Conservation (phyloP, 2,888 invertebrate species). For the Gisinianus flammeolus region DNA sequence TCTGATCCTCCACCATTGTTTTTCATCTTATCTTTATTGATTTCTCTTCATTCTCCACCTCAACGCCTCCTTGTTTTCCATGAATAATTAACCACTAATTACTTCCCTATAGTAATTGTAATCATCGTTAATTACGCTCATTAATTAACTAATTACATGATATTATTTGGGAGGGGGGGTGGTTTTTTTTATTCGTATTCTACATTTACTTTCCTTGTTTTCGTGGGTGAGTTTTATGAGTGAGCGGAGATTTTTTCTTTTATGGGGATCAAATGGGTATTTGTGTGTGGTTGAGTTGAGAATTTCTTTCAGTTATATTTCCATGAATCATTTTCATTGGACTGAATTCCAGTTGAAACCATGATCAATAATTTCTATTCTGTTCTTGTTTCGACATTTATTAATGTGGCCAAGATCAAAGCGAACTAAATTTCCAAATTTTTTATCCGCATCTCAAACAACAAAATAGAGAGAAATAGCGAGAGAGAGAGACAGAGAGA, state of each 20-base stretch:
- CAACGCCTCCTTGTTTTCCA: too few relatives aligned
- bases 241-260: too few relatives aligned
- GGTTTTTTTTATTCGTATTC: too few relatives aligned
- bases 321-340: too few relatives aligned
- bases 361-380: not conserved
- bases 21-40: not conserved
- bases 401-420: constrained; percentile 9
- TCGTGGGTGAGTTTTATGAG: too few relatives aligned
- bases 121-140: not conserved
- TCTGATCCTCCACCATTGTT: not conserved
- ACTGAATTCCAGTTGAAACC: too few relatives aligned
- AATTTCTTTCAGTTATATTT: too few relatives aligned
- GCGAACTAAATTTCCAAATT: constrained; percentile 10
- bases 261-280: too few relatives aligned
- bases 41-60: not conserved
- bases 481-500: not conserved
- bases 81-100: not conserved
- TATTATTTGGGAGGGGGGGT: too few relatives aligned
- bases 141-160: not conserved
- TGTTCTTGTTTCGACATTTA: constrained; percentile 9
- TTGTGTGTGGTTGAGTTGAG: too few relatives aligned
- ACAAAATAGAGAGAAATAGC: not conserved
- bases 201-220: too few relatives aligned
- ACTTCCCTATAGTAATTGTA: not conserved
- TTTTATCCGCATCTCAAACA: not conserved